A percentile compares a stretch with the other conserved stretches of the same genome.
phyloP scores from a whole-genome alignment of 2,113 vertebrate species.

The Sapajus apella region DNA sequence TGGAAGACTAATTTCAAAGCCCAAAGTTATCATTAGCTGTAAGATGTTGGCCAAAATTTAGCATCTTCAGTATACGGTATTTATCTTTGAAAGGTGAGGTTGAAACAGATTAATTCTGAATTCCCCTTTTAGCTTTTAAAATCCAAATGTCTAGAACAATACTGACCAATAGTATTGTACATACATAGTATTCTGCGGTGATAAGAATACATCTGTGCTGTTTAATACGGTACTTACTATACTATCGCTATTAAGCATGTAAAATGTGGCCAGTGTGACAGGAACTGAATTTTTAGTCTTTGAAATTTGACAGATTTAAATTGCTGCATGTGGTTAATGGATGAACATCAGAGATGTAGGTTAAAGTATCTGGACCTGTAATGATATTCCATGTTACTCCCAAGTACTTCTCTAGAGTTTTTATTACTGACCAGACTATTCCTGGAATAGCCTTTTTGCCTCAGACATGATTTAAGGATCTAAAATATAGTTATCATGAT shows the following conservation, averaged over 20 bases:
- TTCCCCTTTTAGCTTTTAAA: background rate
- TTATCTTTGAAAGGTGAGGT: background rate
- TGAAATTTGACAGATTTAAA: background rate
- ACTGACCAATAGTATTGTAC: background rate
- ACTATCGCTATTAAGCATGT: background rate
- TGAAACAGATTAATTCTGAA: background rate
- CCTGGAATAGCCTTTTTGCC: background rate
- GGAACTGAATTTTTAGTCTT: background rate
- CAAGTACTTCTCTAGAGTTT: background rate
- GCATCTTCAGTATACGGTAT: background rate
- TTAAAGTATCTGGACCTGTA: background rate
- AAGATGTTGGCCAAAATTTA: background rate
- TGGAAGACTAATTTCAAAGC: background rate
- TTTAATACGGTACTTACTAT: background rate
- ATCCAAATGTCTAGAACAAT: background rate
- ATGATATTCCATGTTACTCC: background rate
- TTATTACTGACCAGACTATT: background rate
- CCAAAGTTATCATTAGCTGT: background rate
- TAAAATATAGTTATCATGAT: background rate
- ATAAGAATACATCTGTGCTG: background rate
- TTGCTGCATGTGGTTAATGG: background rate
- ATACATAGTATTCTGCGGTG: background rate
- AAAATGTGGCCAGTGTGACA: background rate
- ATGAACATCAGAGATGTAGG: background rate
- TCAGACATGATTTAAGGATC: background rate